phyloP scores from a whole-genome alignment of 2,888 invertebrate species.

The Diplolepis rosae region DNA sequence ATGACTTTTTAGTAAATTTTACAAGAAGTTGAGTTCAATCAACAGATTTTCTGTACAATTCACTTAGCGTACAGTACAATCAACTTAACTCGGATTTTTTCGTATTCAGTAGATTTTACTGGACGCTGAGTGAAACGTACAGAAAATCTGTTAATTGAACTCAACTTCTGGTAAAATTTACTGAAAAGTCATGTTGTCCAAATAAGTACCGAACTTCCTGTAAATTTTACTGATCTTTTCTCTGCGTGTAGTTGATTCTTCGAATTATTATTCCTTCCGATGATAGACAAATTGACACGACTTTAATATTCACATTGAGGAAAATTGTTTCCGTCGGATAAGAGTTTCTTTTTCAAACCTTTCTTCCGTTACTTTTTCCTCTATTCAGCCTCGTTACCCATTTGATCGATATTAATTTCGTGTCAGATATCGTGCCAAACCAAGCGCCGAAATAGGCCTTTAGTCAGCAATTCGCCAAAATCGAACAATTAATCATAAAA shows the following conservation, averaged over 20 bases:
- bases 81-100: no score
- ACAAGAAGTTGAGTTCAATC: no score
- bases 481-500: slow-evolving; percentile 51
- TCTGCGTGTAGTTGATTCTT: neutral
- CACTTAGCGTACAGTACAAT: no score
- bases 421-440: neutral
- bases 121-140: no score
- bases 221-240: no score
- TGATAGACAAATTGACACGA: neutral
- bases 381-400: neutral
- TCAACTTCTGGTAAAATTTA: no score
- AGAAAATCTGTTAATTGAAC: no score
- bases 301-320: neutral
- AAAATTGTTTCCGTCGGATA: slow-evolving; percentile 8
- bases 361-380: neutral
- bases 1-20: no score
- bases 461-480: slow-evolving; percentile 52
- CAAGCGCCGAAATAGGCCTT: slow-evolving; percentile 10
- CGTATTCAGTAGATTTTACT: no score
- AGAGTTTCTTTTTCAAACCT: neutral
- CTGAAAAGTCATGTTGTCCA: no score
- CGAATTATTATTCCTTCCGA: neutral
- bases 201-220: no score
- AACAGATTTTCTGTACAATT: no score
- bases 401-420: slow-evolving; percentile 27